These are phyloP conservation scores for Drosophila serrata DNA, from an alignment of 1,140 invertebrate genomes.

Conservation along the genomic window DNA sequence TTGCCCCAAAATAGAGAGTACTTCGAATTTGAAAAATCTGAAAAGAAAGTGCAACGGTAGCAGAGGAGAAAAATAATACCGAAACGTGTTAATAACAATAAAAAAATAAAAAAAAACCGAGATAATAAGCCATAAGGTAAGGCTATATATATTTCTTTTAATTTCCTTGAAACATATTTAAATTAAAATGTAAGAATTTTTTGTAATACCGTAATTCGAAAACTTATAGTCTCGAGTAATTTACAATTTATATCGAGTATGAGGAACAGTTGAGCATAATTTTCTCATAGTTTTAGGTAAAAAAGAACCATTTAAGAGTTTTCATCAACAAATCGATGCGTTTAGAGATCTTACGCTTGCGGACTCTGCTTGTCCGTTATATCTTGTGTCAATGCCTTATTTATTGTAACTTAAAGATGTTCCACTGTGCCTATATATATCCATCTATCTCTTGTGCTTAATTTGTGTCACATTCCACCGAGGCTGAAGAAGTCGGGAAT, in stretches of 20 bases:
- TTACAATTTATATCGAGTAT: too few relatives aligned
- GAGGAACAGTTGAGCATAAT: too few relatives aligned
- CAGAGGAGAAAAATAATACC: constrained; percentile 13
- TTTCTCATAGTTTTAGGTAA: neutral
- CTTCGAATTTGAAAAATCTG: constrained; percentile 1
- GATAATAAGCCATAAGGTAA: constrained; percentile 10
- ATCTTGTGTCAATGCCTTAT: neutral
- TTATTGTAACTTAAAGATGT: constrained; percentile 1
- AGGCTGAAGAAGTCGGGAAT: constrained; percentile 10
- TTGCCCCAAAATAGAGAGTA: neutral
- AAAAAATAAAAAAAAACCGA: constrained; percentile 42
- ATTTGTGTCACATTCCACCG: constrained; percentile 45
- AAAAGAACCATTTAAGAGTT: neutral
- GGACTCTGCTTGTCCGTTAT: too few relatives aligned
- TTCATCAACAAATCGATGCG: too few relatives aligned
- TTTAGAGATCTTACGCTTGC: too few relatives aligned
- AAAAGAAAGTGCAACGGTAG: constrained; percentile 46
- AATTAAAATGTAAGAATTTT: too few relatives aligned
- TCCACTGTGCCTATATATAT: neutral
- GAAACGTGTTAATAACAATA: constrained; percentile 51
- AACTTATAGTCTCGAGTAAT: too few relatives aligned
- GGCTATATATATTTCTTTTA: neutral
- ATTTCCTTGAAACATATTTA: neutral
- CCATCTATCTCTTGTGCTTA: constrained; percentile 24
- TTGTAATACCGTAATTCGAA: too few relatives aligned